These are phyloP conservation scores for Arizona elegans DNA, from an alignment of 2,113 vertebrate genomes.

Conservation along the genomic window DNA sequence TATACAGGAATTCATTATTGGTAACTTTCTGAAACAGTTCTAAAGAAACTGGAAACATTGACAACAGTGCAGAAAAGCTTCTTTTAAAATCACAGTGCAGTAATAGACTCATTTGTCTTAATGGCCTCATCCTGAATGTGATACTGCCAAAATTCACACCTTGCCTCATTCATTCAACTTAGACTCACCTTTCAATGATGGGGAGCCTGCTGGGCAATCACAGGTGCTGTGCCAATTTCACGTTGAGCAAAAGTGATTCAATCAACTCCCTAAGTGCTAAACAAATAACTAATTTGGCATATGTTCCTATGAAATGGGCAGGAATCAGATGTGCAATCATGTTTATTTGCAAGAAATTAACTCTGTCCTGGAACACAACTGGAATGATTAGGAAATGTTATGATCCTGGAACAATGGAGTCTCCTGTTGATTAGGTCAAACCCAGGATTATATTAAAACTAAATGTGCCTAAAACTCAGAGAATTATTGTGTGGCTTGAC, in stretches of 20 bases:
- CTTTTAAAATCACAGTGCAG: slow-evolving; percentile 9
- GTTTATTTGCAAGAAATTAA: not conserved
- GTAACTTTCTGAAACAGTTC: not conserved
- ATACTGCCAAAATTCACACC: not conserved
- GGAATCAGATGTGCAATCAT: not conserved
- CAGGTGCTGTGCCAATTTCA: accelerated
- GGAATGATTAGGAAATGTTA: not conserved
- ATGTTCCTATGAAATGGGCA: accelerated
- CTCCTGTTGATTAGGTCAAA: not conserved
- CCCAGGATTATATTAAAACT: not conserved
- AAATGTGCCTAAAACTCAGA: slow-evolving; percentile 3
- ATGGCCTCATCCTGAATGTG: not conserved
- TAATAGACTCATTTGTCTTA: not conserved
- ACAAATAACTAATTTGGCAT: not conserved
- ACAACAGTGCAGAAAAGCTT: not conserved
- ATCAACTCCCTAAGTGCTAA: not conserved
- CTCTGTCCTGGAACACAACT: not conserved
- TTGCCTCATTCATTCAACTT: slow-evolving; percentile 9
- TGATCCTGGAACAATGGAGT: not conserved
- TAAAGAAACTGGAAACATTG: slow-evolving; percentile 30
- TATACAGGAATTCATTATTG: not conserved
- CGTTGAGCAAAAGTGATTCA: not conserved
- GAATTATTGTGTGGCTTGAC: not conserved
- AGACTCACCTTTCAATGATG: slow-evolving; percentile 9
- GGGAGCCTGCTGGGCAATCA: not conserved